Base-by-base conservation (phyloP, 1,140 invertebrate genomes). In the Platyscapa corneri region DNA sequence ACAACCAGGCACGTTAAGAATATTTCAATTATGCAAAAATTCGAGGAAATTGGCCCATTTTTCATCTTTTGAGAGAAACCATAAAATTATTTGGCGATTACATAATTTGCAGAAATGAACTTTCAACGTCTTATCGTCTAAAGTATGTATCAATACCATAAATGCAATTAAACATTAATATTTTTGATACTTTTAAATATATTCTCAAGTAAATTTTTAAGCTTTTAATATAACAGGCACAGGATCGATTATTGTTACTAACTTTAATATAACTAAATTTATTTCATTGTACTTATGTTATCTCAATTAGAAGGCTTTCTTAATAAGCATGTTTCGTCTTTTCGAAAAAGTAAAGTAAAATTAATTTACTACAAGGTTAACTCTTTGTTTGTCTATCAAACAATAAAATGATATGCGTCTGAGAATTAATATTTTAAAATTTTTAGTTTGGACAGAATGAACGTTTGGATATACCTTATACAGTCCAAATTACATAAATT, bases 1-100 rank as follows among this genome's bases (percentile, higher is more conserved):
- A 23, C 67, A 37, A 70, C 18, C 0, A 30, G 34, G 2, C 8
- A 37, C 34, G 16, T 39, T 8, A 18, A 70, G 20, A 70, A 39
- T 23, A 70, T 70, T 70, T 70, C 32, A 70, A 70, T 60, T 60
- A 60, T 37, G 32, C 18, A 39, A 30, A 70, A 70, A 70, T 70
- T 70, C 30, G 5, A 23, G 18, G 34, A 70, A 70, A 70, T 37
- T 70, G 34, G 3, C 37, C 37, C 14, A 37, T 70, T 1, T 5
- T 20, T 70, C 32, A 70, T 23, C 34, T 70, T 70, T 39, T 14
- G 10, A 37, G 37, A 34, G 34, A 20, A 37, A 39, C 34, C 34
- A 20, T 70, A 20, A 34, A 37, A 34, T 70, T 70, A 70, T 3
- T 16, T 37, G 5, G 23, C 27, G 14, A 60, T 60, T 60, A 60